A percentile compares a stretch with the other conserved stretches of the same genome.
These are phyloP conservation scores for Thera britannica DNA, from an alignment of 2,888 invertebrate species.

Conservation along the genomic window DNA sequence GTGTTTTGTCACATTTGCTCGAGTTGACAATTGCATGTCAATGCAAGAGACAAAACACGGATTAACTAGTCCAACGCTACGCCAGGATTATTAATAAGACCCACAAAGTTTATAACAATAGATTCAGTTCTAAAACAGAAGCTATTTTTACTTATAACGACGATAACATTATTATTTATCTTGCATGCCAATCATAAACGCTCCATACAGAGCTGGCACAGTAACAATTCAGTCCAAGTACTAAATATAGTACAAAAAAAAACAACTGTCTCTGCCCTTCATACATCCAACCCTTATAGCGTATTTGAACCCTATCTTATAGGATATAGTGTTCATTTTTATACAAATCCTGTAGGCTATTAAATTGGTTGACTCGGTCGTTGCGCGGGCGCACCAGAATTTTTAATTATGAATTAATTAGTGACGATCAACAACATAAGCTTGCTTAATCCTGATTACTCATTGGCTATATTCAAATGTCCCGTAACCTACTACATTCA, in stretches of 20 bases:
- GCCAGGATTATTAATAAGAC: no score
- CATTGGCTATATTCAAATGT: conserved; percentile 52
- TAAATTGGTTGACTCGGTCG: conserved; percentile 77
- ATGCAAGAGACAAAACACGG: no score
- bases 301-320: conserved; percentile 59
- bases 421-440: conserved; percentile 78
- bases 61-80: no score
- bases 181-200: conserved; percentile 70
- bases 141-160: conserved; percentile 41
- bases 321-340: conserved; percentile 66
- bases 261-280: conserved; percentile 84
- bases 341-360: conserved; percentile 56
- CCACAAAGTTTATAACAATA: no score
- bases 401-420: conserved; percentile 85
- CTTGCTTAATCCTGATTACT: conserved; percentile 73
- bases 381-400: conserved; percentile 81
- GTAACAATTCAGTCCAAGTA: conserved; percentile 80
- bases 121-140: not conserved
- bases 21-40: no score
- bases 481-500: conserved; percentile 8
- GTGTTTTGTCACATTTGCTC: no score
- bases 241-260: conserved; percentile 85
- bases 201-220: conserved; percentile 74
- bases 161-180: conserved; percentile 48
- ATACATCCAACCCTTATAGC: conserved; percentile 64